Percentiles rank a stretch among this genome's conserved stretches.
phyloP scores from a whole-genome alignment of 2,888 invertebrate genomes.

The Cordilura impudica region DNA sequence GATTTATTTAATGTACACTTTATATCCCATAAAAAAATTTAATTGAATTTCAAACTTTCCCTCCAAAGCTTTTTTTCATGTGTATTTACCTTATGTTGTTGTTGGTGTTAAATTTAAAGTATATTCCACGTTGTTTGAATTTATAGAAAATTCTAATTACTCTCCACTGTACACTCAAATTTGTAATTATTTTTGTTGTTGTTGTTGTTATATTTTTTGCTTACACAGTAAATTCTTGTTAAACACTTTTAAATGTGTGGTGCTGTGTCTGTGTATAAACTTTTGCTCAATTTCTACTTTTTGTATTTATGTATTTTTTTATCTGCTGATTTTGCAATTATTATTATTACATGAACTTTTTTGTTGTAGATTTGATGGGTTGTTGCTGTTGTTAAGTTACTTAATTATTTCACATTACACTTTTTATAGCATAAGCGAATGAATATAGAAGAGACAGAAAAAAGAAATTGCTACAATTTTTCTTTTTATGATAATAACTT shows the following conservation, averaged over 20 bases:
- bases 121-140: background rate
- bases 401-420: slow-evolving; percentile 4
- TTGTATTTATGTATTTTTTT: background rate
- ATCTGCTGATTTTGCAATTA: slow-evolving; percentile 22
- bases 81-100: background rate
- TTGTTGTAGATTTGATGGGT: background rate
- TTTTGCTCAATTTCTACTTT: slow-evolving; percentile 21
- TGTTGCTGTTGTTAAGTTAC: slow-evolving; percentile 13
- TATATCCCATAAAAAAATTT: too few relatives aligned
- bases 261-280: background rate
- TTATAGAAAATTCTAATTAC: background rate
- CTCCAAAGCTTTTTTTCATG: background rate
- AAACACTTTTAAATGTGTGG: background rate
- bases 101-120: background rate
- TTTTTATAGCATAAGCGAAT: background rate
- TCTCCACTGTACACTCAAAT: background rate
- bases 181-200: background rate
- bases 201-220: background rate
- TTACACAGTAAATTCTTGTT: background rate
- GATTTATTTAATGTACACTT: too few relatives aligned
- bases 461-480: background rate
- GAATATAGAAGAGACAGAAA: background rate
- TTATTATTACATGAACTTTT: slow-evolving; percentile 19
- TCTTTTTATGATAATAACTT: too few relatives aligned
- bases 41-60: too few relatives aligned